Evolutionary conservation across 2,797 vertebrate genomes (phyloP), one percentile per base, ranked within the genome.

Genomic region (Sebastes trivittatus): DNA sequence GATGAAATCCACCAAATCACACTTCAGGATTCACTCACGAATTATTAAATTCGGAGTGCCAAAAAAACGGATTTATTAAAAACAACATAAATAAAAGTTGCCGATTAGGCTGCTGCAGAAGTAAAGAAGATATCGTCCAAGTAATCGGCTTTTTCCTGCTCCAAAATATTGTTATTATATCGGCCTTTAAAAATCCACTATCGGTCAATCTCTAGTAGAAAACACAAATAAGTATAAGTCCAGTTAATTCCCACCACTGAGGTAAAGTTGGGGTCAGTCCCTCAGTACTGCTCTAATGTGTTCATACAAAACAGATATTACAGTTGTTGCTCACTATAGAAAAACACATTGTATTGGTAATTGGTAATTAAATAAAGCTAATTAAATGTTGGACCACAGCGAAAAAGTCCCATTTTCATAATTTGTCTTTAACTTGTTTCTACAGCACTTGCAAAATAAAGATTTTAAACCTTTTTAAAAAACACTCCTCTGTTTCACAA

Each of bases 271-370:
- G 3, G 55, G 38, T 30, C 52, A 7, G 73, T 20, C 25, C 63
- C 14, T 49, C 25, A 66, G 36, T 68, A 22, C 64, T 16, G 56
- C 65, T 62, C 30, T 5, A 38, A 29, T 77, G 56, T 77, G 56
- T 61, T 22, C 7, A 16, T 1, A 34, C 38, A 7, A 60, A 76
- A 34, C 64, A 76, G 11, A 32, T 4, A 20, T 14, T 6, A 25
- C 3, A 23, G 3, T 7, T 4, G 16, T 7, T 9, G 22, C 18
- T 54, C 56, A 2, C 22, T 1, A 5, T 1, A 25, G 10, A 59
- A 10, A 25, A 27, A 54, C 42, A 61, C 16, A 52, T 8, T 8
- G 42, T 36, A 2, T 0, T 61, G 5, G 7, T 22, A 8, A 25
- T 46, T 23, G 6, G 10, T 1, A 4, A 55, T 25, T 56, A 3